Evolutionary conservation across 1,140 invertebrate species (phyloP).

Genomic region (Carposina sasakii): DNA sequence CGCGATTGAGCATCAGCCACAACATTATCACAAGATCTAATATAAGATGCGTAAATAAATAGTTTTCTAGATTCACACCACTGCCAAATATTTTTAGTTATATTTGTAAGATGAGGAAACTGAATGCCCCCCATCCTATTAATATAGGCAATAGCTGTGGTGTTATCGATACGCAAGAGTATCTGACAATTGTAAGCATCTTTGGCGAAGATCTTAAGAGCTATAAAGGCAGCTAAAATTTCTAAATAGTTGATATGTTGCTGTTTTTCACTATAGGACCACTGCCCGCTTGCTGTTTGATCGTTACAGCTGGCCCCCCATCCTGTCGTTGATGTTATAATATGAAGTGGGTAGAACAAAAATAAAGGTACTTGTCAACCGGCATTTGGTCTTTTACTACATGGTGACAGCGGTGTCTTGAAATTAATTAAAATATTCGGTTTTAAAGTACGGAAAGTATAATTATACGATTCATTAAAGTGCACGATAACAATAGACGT

Average conservation of each 20-base stretch:
- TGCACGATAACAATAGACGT: too few relatives aligned
- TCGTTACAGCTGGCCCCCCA: conserved; percentile 11
- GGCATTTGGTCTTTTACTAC: too few relatives aligned
- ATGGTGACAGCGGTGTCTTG: too few relatives aligned
- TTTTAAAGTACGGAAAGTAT: too few relatives aligned
- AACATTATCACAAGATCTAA: conserved; percentile 10
- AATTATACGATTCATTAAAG: too few relatives aligned
- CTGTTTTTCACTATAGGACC: background rate
- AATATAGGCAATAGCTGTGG: conserved; percentile 11
- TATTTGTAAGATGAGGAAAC: conserved; percentile 8
- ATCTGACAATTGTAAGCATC: conserved; percentile 13
- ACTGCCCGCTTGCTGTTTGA: background rate
- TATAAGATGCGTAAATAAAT: conserved; percentile 11
- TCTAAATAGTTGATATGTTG: conserved; percentile 11
- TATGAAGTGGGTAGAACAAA: too few relatives aligned
- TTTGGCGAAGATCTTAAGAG: conserved; percentile 8
- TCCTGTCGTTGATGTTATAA: conserved; percentile 12
- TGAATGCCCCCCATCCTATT: conserved; percentile 8
- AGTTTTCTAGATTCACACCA: conserved; percentile 13
- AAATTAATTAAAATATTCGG: too few relatives aligned
- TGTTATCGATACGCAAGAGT: conserved; percentile 20
- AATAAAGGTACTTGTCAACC: too few relatives aligned
- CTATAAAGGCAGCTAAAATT: conserved; percentile 6
- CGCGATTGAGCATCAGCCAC: conserved; percentile 10
- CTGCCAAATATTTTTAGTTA: conserved; percentile 12